Evolutionary conservation across 2,888 invertebrate species (phyloP).

Genomic region (Cordilura impudica): DNA sequence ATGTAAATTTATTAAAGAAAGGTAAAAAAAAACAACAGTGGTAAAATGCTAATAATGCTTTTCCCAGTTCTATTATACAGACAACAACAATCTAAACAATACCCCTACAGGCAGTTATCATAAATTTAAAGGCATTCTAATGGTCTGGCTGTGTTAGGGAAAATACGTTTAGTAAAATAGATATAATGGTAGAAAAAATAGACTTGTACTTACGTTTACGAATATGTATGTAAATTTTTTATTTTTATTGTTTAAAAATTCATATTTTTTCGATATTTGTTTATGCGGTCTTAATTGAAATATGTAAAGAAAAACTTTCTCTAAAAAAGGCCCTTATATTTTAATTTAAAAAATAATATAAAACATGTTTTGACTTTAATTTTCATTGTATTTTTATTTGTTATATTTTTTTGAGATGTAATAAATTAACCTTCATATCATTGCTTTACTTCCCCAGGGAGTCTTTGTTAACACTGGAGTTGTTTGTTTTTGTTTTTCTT

Average conservation of each 20-base stretch:
- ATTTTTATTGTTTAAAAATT: not conserved
- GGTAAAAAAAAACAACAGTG: conserved; percentile 22
- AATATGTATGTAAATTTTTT: conserved; percentile 30
- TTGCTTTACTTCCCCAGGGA: not conserved
- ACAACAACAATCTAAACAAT: not conserved
- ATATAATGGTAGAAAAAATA: conserved; percentile 16
- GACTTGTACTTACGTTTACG: no score
- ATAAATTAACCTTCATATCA: no score
- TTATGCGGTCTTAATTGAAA: not conserved
- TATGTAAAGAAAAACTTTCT: conserved; percentile 14
- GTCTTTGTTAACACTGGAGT: conserved; percentile 10
- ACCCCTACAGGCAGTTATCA: conserved; percentile 9
- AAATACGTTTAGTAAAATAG: not conserved
- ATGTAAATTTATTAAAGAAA: conserved; percentile 23
- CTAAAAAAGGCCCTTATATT: conserved; percentile 10
- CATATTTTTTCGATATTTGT: not conserved
- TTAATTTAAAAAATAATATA: not conserved
- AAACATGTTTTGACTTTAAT: not conserved
- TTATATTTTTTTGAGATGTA: not conserved
- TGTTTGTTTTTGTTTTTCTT: no score
- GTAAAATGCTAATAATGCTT: not conserved
- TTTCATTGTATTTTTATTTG: not conserved
- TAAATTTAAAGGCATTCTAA: conserved; percentile 14
- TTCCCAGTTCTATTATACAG: not conserved
- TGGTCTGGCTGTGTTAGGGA: conserved; percentile 5